Evolutionary conservation across 2,113 vertebrate genomes (phyloP).

Genomic region (Hyla sarda): DNA sequence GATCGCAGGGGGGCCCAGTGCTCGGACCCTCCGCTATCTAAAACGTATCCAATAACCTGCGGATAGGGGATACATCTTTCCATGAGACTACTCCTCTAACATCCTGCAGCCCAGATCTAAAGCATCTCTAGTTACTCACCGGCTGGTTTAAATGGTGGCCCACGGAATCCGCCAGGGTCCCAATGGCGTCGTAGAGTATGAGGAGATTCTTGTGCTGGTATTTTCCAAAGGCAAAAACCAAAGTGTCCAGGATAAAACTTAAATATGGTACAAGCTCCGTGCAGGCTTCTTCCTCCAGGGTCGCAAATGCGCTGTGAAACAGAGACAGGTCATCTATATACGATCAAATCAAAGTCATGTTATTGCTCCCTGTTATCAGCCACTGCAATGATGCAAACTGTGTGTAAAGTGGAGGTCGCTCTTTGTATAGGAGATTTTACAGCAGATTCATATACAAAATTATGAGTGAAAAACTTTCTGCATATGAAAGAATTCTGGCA

Average conservation of each 20-base stretch:
- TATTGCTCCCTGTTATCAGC: background rate
- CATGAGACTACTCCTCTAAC: too few species aligned
- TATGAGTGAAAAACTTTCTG: too few species aligned
- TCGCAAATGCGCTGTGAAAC: conserved; percentile 85
- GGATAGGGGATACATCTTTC: too few species aligned
- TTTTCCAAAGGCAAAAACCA: conserved; percentile 95
- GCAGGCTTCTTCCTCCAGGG: conserved; percentile 93
- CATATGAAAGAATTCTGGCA: too few species aligned
- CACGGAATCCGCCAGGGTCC: conserved; percentile 91
- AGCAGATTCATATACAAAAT: too few species aligned
- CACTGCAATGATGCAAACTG: too few species aligned
- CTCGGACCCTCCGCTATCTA: too few species aligned
- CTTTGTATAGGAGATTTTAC: too few species aligned
- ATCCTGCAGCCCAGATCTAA: background rate
- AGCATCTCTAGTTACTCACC: conserved; percentile 67
- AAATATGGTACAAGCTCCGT: conserved; percentile 95
- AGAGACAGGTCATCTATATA: background rate
- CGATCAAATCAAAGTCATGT: background rate
- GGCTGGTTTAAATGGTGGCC: conserved; percentile 95
- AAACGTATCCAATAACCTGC: too few species aligned
- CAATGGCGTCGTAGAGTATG: conserved; percentile 94
- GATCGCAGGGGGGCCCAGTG: too few species aligned
- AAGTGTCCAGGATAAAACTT: conserved; percentile 92
- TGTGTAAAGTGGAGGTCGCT: too few species aligned
- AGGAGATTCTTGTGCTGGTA: conserved; percentile 97